These are phyloP conservation scores for Sturnus vulgaris DNA, from an alignment of 2,113 vertebrate genomes.

Conservation along the genomic window DNA sequence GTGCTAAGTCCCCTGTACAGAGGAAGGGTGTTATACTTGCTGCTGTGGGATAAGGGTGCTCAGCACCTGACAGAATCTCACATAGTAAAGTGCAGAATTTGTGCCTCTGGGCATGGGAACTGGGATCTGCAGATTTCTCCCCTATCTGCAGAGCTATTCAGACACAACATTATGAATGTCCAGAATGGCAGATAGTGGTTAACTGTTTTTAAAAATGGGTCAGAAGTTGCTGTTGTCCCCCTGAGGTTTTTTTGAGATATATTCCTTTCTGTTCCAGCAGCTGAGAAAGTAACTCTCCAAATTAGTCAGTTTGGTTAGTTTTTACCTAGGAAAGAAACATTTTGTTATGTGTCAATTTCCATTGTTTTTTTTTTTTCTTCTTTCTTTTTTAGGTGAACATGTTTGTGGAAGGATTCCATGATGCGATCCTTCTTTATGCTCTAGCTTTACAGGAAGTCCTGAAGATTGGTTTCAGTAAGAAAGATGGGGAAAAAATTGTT, in stretches of 20 bases:
- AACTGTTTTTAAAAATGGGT: background rate
- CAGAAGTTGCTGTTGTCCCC: background rate
- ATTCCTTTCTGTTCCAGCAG: background rate
- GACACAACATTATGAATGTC: background rate
- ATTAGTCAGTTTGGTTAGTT: background rate
- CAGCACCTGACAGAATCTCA: background rate
- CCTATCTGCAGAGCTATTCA: slow-evolving; percentile 1
- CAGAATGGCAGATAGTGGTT: background rate
- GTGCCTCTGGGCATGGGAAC: background rate
- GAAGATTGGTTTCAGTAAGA: slow-evolving; percentile 86
- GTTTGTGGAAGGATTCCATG: slow-evolving; percentile 98
- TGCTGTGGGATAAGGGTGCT: background rate
- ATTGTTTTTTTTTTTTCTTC: background rate
- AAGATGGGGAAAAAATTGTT: slow-evolving; percentile 88
- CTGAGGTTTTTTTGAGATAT: background rate
- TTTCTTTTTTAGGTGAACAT: slow-evolving; percentile 87
- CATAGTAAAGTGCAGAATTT: background rate
- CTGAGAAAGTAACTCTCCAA: background rate
- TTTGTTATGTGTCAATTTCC: background rate
- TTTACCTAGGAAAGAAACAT: background rate
- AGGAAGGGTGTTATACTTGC: background rate
- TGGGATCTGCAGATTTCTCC: background rate
- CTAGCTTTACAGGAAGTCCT: slow-evolving; percentile 88
- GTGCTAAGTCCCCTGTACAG: background rate
- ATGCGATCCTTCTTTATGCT: slow-evolving; percentile 90